Evolutionary conservation across 53 echinoderm and acorn worm genomes (phyloP).

Genomic region (Antedon mediterranea): DNA sequence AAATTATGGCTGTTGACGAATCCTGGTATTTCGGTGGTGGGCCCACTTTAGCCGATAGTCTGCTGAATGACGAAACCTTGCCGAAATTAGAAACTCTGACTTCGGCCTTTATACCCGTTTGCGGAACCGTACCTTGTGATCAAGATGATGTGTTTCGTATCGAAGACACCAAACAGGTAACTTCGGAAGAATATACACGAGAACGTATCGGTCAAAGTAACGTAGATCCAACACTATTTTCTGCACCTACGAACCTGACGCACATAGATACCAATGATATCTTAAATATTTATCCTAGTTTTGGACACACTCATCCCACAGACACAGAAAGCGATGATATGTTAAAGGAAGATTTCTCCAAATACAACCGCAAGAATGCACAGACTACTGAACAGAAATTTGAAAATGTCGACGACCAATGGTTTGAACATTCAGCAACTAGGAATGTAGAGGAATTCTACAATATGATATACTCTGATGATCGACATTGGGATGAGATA

Average conservation of each 20-base stretch:
- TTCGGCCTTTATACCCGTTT: neutral
- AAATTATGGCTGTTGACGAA: neutral
- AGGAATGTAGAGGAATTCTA: neutral
- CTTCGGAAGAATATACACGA: neutral
- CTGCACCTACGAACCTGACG: too few relatives aligned
- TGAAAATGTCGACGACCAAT: neutral
- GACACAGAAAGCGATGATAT: too few relatives aligned
- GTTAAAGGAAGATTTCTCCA: too few relatives aligned
- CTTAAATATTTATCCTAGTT: too few relatives aligned
- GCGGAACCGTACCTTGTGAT: neutral
- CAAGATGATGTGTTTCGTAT: neutral
- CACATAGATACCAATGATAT: too few relatives aligned
- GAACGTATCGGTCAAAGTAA: too few relatives aligned
- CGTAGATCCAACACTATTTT: too few relatives aligned
- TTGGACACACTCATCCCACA: too few relatives aligned
- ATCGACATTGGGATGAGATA: neutral
- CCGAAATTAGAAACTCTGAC: neutral
- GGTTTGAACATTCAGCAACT: neutral
- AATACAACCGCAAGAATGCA: too few relatives aligned
- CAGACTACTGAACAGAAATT: too few relatives aligned
- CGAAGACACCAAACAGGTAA: neutral
- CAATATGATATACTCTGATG: neutral
- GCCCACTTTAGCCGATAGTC: neutral
- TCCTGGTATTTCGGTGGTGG: neutral
- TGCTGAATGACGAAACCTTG: neutral